A percentile compares a stretch with the other conserved stretches of the same genome.
Evolutionary conservation across 2,888 invertebrate species (phyloP).

Genomic region (Drosophila testacea): DNA sequence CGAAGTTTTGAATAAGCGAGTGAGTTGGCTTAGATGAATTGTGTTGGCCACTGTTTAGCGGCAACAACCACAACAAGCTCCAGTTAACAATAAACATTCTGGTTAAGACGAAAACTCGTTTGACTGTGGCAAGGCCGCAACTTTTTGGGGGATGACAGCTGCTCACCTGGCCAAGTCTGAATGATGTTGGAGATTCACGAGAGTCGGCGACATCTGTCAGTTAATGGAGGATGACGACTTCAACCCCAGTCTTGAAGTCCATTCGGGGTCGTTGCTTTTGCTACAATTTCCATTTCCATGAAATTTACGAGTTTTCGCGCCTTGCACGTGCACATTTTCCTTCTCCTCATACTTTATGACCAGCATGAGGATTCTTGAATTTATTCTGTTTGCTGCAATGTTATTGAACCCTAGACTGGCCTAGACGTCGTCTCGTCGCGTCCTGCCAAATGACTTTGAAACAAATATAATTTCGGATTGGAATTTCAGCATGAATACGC

Average conservation of each 20-base stretch:
- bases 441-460: constrained; percentile 66
- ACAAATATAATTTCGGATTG: constrained; percentile 58
- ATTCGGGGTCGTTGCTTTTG: constrained; percentile 11
- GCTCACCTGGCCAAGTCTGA: constrained; percentile 47
- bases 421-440: constrained; percentile 50
- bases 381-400: constrained; percentile 43
- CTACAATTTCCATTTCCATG: constrained; percentile 65
- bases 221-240: constrained; percentile 22
- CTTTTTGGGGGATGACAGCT: constrained; percentile 34
- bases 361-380: constrained; percentile 31
- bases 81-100: constrained; percentile 32
- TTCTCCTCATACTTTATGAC: constrained; percentile 54
- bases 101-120: constrained; percentile 59
- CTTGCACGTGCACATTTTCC: constrained; percentile 70
- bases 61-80: constrained; percentile 32
- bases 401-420: constrained; percentile 62
- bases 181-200: constrained; percentile 14
- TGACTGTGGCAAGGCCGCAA: constrained; percentile 30
- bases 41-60: constrained; percentile 24
- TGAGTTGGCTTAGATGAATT: constrained; percentile 49
- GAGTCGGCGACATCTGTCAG: constrained; percentile 22
- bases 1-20: constrained; percentile 46
- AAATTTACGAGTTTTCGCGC: constrained; percentile 65
- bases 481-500: constrained; percentile 27
- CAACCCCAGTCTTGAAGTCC: constrained; percentile 30